These are phyloP conservation scores for Gryllus bimaculatus DNA, from an alignment of 1,140 invertebrate species.

Conservation along the genomic window DNA sequence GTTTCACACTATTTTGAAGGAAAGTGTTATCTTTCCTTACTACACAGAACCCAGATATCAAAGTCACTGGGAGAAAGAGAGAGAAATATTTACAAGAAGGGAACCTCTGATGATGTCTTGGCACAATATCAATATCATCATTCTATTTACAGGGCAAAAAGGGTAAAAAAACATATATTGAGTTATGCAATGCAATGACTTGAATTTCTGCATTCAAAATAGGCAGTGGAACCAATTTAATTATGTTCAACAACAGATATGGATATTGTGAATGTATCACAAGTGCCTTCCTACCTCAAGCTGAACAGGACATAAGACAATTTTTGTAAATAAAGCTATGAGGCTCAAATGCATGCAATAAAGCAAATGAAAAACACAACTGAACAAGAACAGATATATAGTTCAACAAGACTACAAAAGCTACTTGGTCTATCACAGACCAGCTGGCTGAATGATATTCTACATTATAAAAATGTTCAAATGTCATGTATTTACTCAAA, in stretches of 20 bases:
- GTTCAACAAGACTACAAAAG: background rate
- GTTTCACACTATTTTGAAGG: background rate
- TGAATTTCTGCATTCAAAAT: too few relatives aligned
- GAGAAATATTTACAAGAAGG: background rate
- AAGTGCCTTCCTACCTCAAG: conserved; percentile 3
- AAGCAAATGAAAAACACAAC: background rate
- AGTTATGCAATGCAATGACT: too few relatives aligned
- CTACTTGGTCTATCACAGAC: background rate
- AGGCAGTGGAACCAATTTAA: too few relatives aligned
- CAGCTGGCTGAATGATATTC: background rate
- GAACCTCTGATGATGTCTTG: background rate
- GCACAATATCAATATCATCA: background rate
- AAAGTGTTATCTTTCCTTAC: conserved; percentile 1
- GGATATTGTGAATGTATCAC: conserved; percentile 4
- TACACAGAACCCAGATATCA: background rate
- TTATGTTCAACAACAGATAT: background rate
- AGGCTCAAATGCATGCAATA: background rate
- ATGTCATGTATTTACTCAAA: too few relatives aligned
- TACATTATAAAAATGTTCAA: too few relatives aligned
- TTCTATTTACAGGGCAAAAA: too few relatives aligned
- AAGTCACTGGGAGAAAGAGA: background rate
- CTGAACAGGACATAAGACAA: background rate
- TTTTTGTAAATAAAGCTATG: background rate
- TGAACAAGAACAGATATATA: background rate
- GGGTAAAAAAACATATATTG: too few relatives aligned